Percentiles rank a stretch among this genome's conserved stretches.
These are phyloP conservation scores for Choloepus hoffmanni DNA, from an alignment of 2,113 vertebrate genomes.

Conservation along the genomic window DNA sequence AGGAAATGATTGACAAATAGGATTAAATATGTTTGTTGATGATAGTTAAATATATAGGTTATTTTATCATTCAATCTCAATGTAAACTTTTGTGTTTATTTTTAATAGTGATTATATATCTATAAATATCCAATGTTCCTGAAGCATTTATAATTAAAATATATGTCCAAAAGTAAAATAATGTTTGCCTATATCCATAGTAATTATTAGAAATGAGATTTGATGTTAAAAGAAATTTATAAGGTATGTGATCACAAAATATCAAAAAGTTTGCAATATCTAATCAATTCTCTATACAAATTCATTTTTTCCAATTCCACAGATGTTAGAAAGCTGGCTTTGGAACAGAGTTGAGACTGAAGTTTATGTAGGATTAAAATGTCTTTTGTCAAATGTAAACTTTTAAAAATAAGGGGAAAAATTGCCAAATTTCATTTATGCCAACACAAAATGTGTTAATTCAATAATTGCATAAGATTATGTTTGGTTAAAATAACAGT, in stretches of 20 bases:
- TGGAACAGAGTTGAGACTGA: neutral
- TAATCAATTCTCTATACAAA: neutral
- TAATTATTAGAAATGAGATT: slow-evolving; percentile 24
- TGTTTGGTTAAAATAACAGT: neutral
- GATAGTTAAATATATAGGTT: neutral
- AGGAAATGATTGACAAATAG: neutral
- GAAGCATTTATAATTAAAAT: neutral
- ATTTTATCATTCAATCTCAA: neutral
- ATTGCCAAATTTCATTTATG: neutral
- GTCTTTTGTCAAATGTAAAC: neutral
- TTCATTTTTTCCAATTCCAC: neutral
- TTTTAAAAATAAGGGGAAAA: neutral
- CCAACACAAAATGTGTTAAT: neutral
- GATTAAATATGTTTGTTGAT: neutral
- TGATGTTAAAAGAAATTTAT: neutral
- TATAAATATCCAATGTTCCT: neutral
- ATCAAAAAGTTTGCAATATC: neutral
- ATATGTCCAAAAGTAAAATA: neutral
- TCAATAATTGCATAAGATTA: neutral
- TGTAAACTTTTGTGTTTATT: neutral
- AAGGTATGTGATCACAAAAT: neutral
- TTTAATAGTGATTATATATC: neutral
- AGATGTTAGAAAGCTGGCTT: slow-evolving; percentile 5
- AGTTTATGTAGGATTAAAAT: neutral
- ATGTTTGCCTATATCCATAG: neutral